phyloP scores from a whole-genome alignment of 2,888 invertebrate species.

The Metellina segmentata region DNA sequence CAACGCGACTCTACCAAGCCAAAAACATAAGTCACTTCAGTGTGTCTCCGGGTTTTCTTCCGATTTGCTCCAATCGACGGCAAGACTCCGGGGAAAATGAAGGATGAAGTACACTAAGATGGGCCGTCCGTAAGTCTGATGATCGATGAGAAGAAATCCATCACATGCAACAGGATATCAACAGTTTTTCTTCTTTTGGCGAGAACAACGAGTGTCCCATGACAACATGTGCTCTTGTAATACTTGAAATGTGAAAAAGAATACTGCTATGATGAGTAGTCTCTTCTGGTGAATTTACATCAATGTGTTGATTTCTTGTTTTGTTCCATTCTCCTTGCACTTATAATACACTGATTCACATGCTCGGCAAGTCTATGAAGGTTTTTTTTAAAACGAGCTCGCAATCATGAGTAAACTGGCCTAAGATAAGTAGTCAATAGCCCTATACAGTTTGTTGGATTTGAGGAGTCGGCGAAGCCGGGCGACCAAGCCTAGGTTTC shows the following conservation, averaged over 20 bases:
- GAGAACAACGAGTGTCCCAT: slow-evolving; percentile 62
- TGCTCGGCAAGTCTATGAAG: slow-evolving; percentile 32
- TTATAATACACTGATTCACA: slow-evolving; percentile 60
- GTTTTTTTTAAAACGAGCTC: not conserved
- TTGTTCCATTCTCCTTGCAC: slow-evolving; percentile 32
- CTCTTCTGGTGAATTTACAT: slow-evolving; percentile 65
- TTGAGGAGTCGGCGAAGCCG: not conserved
- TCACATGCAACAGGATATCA: slow-evolving; percentile 18
- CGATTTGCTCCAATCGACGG: slow-evolving; percentile 4
- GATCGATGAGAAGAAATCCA: slow-evolving; percentile 18
- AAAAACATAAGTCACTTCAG: slow-evolving; percentile 42
- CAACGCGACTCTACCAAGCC: slow-evolving; percentile 66
- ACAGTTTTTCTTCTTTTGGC: slow-evolving; percentile 64
- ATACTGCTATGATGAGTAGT: slow-evolving; percentile 60
- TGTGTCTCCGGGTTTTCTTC: slow-evolving; percentile 38
- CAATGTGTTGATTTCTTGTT: slow-evolving; percentile 54
- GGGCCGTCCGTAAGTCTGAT: slow-evolving; percentile 40
- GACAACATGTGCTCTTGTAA: slow-evolving; percentile 66
- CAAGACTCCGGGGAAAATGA: slow-evolving; percentile 18
- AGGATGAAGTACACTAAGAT: slow-evolving; percentile 60
- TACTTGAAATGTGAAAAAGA: slow-evolving; percentile 59
- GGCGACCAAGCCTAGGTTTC: slow-evolving; percentile 54
- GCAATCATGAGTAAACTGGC: not conserved
- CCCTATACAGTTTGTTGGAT: slow-evolving; percentile 50
- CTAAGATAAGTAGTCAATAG: slow-evolving; percentile 37